Percentiles rank a stretch among this genome's conserved stretches.
Conservation (phyloP, 2,113 vertebrate genomes). For the Diphyllodes magnificus region DNA sequence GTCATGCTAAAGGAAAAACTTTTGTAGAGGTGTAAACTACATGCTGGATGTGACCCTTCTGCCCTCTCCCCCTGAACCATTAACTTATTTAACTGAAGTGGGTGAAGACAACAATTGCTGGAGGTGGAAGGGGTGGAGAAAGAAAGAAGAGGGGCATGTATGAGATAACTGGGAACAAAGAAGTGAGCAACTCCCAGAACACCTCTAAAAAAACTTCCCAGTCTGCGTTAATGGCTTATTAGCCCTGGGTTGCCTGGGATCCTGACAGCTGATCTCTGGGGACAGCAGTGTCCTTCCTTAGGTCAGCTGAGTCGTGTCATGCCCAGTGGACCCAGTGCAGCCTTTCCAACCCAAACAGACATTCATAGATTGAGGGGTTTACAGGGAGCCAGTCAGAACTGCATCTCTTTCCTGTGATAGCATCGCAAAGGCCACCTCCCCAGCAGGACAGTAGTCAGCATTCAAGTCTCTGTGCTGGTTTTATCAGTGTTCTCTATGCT, state of each 20-base stretch:
- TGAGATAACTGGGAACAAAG: not conserved
- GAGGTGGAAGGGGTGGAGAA: not conserved
- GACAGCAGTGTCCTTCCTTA: not conserved
- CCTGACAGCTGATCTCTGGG: not conserved
- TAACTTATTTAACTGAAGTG: not conserved
- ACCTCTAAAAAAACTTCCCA: not conserved
- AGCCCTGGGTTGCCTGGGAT: not conserved
- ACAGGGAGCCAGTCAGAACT: not conserved
- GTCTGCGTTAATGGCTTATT: not conserved
- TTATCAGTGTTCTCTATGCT: not conserved
- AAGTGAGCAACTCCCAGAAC: not conserved
- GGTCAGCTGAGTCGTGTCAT: not conserved
- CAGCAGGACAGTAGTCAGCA: not conserved
- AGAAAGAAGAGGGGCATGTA: not conserved
- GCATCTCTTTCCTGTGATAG: not conserved
- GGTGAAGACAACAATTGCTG: not conserved
- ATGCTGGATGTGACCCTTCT: not conserved
- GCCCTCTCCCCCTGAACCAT: not conserved
- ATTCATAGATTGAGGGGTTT: not conserved
- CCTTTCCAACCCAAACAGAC: not conserved
- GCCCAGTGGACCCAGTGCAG: not conserved
- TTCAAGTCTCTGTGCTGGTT: not conserved
- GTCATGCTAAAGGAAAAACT: not conserved
- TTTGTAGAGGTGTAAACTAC: not conserved
- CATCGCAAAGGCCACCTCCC: rapidly evolving